These are phyloP conservation scores for Cataglyphis hispanica DNA, from an alignment of 1,140 invertebrate genomes.

Conservation along the genomic window DNA sequence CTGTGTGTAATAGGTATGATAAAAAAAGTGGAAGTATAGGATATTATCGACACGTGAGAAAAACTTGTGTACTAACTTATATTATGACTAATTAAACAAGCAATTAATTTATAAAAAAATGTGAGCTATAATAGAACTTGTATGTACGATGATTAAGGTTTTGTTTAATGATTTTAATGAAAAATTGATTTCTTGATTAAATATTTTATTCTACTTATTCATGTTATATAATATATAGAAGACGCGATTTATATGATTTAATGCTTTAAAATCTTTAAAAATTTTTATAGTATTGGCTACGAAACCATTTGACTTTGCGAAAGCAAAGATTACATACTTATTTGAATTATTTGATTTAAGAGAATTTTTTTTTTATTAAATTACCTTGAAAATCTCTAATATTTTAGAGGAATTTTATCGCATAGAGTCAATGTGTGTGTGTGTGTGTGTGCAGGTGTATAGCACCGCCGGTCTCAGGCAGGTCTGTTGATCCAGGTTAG, in stretches of 20 bases:
- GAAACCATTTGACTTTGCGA: not conserved
- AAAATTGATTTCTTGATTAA: not conserved
- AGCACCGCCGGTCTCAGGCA: conserved; percentile 8
- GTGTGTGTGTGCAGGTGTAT: conserved; percentile 50
- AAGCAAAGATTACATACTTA: conserved; percentile 1
- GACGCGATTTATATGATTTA: not conserved
- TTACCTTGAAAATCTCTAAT: conserved; percentile 28
- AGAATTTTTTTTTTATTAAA: conserved; percentile 8
- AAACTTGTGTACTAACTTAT: not conserved
- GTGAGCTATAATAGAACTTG: not conserved
- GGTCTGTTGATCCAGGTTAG: conserved; percentile 58
- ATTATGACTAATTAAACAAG: not conserved
- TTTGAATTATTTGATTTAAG: not conserved
- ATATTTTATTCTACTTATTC: not conserved
- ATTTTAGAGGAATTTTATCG: not conserved
- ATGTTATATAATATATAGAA: no score
- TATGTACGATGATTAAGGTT: not conserved
- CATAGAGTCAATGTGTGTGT: not conserved
- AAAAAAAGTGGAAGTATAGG: not conserved
- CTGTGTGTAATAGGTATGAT: not conserved
- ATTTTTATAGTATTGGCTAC: not conserved
- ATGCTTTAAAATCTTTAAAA: not conserved
- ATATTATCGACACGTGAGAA: not conserved
- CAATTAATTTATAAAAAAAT: not conserved
- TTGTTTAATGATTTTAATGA: not conserved